These are phyloP conservation scores for Stomatorhinus ivindoensis DNA, from an alignment of 2,113 vertebrate genomes.

Conservation along the genomic window DNA sequence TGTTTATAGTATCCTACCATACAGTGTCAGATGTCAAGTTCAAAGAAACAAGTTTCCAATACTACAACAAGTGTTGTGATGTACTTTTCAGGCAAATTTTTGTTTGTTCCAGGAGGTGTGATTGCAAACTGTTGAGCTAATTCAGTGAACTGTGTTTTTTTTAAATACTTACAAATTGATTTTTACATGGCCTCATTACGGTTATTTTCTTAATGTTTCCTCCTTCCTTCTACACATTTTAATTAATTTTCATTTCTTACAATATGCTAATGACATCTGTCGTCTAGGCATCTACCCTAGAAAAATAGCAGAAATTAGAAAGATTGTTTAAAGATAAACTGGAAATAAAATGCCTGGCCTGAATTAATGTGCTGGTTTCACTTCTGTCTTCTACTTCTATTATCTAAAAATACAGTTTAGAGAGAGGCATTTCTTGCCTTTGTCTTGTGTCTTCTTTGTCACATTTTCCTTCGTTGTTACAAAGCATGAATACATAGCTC, in stretches of 20 bases:
- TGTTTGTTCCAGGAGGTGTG: neutral
- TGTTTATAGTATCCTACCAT: neutral
- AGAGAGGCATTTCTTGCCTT: neutral
- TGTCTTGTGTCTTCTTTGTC: neutral
- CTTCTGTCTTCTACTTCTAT: neutral
- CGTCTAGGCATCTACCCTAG: neutral
- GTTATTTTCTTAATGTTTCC: neutral
- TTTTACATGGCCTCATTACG: neutral
- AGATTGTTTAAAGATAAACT: neutral
- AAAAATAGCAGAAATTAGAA: neutral
- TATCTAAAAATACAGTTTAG: neutral
- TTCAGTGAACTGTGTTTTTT: neutral
- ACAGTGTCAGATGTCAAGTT: neutral
- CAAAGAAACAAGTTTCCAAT: neutral
- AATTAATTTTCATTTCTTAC: neutral
- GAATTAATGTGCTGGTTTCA: neutral
- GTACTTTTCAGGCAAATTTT: neutral
- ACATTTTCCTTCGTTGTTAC: neutral
- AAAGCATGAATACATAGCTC: neutral
- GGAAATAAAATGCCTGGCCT: neutral
- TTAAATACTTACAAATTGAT: neutral
- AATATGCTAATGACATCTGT: neutral
- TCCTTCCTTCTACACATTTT: neutral
- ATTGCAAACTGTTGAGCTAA: neutral
- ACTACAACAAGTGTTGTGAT: neutral